phyloP scores from a whole-genome alignment of 2,888 invertebrate genomes.

The Ecliptopera silaceata region DNA sequence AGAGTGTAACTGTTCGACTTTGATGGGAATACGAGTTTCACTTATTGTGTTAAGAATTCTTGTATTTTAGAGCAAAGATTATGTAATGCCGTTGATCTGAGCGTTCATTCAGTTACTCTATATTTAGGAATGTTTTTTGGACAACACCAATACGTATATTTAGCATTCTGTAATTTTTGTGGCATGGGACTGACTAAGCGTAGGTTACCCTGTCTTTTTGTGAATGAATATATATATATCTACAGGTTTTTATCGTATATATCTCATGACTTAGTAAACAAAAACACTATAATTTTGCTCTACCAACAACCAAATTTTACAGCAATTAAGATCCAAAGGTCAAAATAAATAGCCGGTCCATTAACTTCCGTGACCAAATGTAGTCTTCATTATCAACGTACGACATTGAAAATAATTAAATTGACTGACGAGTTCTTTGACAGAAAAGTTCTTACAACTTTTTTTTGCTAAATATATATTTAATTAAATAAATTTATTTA shows the following conservation, averaged over 20 bases:
- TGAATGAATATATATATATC: too few relatives aligned
- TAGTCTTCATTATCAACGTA: constrained; percentile 28
- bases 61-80: constrained; percentile 15
- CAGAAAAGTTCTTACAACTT: constrained; percentile 10
- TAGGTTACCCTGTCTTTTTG: too few relatives aligned
- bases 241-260: too few relatives aligned
- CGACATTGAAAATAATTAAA: constrained; percentile 14
- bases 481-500: too few relatives aligned
- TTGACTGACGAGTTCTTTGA: not conserved
- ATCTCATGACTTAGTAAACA: too few relatives aligned
- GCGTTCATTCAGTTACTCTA: too few relatives aligned
- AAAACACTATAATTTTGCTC: too few relatives aligned
- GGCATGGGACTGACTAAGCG: too few relatives aligned
- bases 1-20: constrained; percentile 18
- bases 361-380: constrained; percentile 32
- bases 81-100: constrained; percentile 16
- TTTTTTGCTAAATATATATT: too few relatives aligned
- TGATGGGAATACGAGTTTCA: constrained; percentile 17
- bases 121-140: too few relatives aligned
- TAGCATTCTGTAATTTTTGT: too few relatives aligned
- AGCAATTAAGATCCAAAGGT: constrained; percentile 27
- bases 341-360: constrained; percentile 21
- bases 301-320: constrained; percentile 1
- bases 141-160: too few relatives aligned
- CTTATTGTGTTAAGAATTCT: constrained; percentile 8